phyloP scores from a whole-genome alignment of 2,888 invertebrate genomes.

The Zaprionus obscuricornis region DNA sequence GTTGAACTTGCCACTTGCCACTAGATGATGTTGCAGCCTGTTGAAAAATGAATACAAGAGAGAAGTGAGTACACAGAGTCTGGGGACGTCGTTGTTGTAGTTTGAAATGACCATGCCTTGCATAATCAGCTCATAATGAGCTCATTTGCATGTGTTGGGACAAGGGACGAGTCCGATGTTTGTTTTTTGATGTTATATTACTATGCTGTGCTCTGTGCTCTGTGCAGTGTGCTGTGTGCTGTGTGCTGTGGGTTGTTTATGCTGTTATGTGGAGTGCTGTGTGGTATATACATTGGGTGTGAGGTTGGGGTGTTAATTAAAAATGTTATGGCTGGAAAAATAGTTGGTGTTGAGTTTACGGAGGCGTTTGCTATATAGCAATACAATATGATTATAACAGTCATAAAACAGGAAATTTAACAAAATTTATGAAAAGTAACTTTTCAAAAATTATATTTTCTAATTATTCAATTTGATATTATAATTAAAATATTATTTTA shows the following conservation, averaged over 20 bases:
- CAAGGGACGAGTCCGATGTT: conserved; percentile 13
- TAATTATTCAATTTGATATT: no score
- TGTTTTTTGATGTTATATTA: no score
- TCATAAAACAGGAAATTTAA: conserved; percentile 10
- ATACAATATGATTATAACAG: conserved; percentile 2
- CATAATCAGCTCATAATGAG: conserved; percentile 68
- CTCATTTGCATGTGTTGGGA: conserved; percentile 56
- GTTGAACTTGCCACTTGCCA: conserved; percentile 41
- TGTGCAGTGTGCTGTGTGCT: no score
- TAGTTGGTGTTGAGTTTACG: conserved; percentile 5
- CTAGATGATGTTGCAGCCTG: conserved; percentile 32
- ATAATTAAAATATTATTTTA: no score
- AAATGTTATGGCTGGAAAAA: conserved; percentile 32
- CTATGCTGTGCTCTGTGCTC: no score
- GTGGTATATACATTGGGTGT: background rate
- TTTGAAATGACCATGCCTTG: conserved; percentile 38
- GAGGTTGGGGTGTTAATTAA: conserved; percentile 43
- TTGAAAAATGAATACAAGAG: conserved; percentile 37
- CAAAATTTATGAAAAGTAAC: no score
- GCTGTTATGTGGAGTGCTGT: background rate
- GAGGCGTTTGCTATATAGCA: conserved; percentile 24
- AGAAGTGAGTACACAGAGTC: no score
- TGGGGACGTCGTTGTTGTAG: conserved; percentile 27
- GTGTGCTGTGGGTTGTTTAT: conserved; percentile 4
- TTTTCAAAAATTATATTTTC: no score